phyloP scores from a whole-genome alignment of 2,797 vertebrate genomes.

The Manis javanica region DNA sequence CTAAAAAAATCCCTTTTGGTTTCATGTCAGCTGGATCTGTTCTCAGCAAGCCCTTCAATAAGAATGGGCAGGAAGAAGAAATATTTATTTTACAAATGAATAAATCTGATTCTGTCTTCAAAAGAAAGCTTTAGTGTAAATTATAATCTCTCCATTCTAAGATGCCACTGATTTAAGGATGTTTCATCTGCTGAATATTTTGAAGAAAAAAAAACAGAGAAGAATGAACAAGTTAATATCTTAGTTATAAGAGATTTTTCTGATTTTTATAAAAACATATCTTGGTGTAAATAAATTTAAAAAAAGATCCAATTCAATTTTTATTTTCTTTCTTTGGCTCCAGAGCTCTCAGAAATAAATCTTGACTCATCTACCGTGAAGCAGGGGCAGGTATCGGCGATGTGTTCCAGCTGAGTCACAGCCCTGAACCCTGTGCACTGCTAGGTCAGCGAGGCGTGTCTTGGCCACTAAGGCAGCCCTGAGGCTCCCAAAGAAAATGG shows the following conservation, averaged over 20 bases:
- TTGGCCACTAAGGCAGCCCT: neutral
- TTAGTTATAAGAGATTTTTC: neutral
- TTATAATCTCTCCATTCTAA: slow-evolving; percentile 74
- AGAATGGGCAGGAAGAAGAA: slow-evolving; percentile 75
- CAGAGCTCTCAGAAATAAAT: neutral
- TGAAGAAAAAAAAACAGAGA: neutral
- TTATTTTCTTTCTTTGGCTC: slow-evolving; percentile 45
- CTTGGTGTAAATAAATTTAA: neutral
- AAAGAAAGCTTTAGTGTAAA: slow-evolving; percentile 78
- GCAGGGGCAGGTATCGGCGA: neutral
- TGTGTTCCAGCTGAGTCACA: neutral
- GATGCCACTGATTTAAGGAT: slow-evolving; percentile 60
- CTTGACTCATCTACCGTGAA: neutral
- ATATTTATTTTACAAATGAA: slow-evolving; percentile 79
- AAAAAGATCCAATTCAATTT: neutral
- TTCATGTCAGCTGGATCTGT: slow-evolving; percentile 64
- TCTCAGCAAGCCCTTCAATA: slow-evolving; percentile 66
- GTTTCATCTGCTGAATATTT: slow-evolving; percentile 48
- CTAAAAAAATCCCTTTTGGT: slow-evolving; percentile 64
- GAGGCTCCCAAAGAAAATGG: neutral
- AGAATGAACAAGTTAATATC: slow-evolving; percentile 34
- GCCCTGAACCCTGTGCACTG: neutral
- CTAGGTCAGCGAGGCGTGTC: neutral
- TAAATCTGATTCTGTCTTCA: slow-evolving; percentile 78
- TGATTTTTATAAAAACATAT: neutral